Base-by-base conservation (phyloP, 2,797 vertebrate genomes). In the Esox lucius region DNA sequence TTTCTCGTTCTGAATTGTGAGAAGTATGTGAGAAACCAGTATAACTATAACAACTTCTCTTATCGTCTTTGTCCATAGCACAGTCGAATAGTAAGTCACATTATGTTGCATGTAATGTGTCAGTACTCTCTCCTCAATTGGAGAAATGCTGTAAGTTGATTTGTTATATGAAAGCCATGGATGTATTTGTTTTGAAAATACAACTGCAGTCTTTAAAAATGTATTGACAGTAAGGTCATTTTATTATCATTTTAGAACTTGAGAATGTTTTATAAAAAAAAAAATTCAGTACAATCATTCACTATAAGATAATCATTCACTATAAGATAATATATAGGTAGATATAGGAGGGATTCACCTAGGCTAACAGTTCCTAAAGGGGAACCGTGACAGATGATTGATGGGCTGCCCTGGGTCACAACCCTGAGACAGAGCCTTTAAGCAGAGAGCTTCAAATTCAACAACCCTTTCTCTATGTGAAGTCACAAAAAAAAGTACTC, bases 401-500 rank as follows among this genome's bases (percentile, higher is more conserved):
- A 93, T 93, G 81, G 81, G 81, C 71, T 22, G 73, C 72, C 74
- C 87, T 90, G 87, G 83, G 86, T 86, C 82, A 81, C 84, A 79
- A 72, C 79, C 85, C 76, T 81, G 70, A 81, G 79, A 80, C 80
- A 78, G 78, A 62, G 65, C 84, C 71, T 39, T 7, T 39, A 73
- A 15, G 19, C 74, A 49, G 75, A 70, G 64, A 77, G 71, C 68
- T 84, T 83, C 75, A 76, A 7, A 4, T 7, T 12, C 42, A 75
- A 84, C 83, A 81, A 69, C 76, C 82, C 70, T 80, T 83, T 83
- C 88, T 87, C 84, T 86, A 69, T 86, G 84, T 90, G 87, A 89
- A 92, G 90, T 91, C 88, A 88, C 89, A 89, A 91, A 89, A 89
- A 92, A 89, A 90, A 91, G 85, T 87, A 83, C 87, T 87, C 90